Conservation (phyloP, 2,113 vertebrate genomes). For the Neomonachus schauinslandi region DNA sequence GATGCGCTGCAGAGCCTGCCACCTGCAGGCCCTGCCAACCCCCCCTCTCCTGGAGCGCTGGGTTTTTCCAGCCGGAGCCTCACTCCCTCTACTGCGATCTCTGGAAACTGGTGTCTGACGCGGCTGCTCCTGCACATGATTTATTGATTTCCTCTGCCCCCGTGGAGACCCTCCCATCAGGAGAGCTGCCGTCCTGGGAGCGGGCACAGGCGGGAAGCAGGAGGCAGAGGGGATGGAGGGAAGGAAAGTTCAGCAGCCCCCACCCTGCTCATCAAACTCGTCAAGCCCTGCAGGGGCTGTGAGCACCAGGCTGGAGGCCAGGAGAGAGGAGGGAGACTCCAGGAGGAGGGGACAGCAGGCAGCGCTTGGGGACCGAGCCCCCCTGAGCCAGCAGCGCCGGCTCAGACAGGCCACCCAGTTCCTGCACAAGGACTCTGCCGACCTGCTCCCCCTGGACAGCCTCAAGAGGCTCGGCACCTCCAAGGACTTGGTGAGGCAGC, state of each 20-base stretch:
- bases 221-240: constrained; percentile 51
- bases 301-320: constrained; percentile 57
- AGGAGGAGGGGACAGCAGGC: constrained; percentile 87
- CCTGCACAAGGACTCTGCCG: constrained; percentile 97
- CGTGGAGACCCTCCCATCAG: constrained; percentile 58
- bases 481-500: constrained; percentile 95
- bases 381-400: constrained; percentile 94
- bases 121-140: constrained; percentile 61
- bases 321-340: constrained; percentile 68
- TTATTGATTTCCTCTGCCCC: constrained; percentile 65
- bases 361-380: constrained; percentile 91
- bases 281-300: not conserved
- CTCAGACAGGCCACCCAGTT: constrained; percentile 97
- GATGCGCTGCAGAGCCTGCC: not conserved
- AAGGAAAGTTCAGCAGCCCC: not conserved
- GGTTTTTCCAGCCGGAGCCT: constrained; percentile 82
- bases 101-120: constrained; percentile 80
- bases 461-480: constrained; percentile 96
- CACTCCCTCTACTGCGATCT: constrained; percentile 70
- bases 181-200: constrained; percentile 57
- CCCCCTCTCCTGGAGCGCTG: constrained; percentile 63
- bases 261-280: not conserved
- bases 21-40: not conserved
- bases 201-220: not conserved
- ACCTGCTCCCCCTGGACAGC: constrained; percentile 96